Evolutionary conservation across 2,797 vertebrate genomes (phyloP).

Genomic region (Chelonia mydas): DNA sequence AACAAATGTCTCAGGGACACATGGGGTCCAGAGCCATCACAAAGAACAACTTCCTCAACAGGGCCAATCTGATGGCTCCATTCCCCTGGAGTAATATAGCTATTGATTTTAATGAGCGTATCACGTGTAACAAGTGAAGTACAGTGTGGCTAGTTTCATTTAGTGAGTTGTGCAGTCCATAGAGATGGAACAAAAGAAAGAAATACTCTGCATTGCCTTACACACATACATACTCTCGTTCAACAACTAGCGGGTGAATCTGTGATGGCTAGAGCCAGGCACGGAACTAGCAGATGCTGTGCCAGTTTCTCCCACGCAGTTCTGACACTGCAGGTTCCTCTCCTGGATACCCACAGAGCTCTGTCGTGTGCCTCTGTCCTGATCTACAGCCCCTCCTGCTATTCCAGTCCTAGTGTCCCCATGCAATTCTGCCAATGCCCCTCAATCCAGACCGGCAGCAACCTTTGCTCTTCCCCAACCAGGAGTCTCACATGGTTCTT

Average conservation of each 20-base stretch:
- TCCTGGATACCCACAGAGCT: neutral
- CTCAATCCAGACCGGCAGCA: neutral
- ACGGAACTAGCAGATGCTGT: accelerated
- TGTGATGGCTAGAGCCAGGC: neutral
- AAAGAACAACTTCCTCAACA: neutral
- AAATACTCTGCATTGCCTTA: neutral
- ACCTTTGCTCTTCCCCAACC: neutral
- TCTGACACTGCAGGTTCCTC: neutral
- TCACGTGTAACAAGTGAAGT: neutral
- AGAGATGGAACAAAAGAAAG: neutral
- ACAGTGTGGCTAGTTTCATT: neutral
- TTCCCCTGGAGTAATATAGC: neutral
- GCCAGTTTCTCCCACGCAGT: neutral
- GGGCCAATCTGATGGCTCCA: neutral
- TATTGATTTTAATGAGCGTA: neutral
- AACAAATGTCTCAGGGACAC: neutral
- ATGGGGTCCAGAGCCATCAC: neutral
- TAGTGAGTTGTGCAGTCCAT: neutral
- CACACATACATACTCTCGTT: no score
- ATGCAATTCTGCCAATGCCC: neutral
- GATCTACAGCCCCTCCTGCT: neutral
- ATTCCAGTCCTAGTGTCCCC: neutral
- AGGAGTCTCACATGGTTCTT: neutral
- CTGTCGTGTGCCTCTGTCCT: neutral
- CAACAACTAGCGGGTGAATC: neutral